Conservation (phyloP, 2,888 invertebrate species). For the Xanthorhoe designata region DNA sequence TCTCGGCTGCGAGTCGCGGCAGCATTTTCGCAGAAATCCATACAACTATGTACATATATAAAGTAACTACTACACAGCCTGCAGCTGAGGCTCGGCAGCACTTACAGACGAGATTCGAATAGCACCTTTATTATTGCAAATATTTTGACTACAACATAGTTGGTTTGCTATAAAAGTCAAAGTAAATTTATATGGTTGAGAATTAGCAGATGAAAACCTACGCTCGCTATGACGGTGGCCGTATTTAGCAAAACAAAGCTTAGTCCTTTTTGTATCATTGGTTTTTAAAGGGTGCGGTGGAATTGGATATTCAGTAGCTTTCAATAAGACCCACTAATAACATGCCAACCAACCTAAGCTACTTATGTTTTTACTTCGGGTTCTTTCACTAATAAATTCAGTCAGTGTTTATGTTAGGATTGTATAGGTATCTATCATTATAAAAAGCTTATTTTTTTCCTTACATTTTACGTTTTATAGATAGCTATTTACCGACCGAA, state of each 20-base stretch:
- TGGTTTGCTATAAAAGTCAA: neutral
- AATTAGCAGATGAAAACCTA: neutral
- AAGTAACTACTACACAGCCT: no score
- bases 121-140: no score
- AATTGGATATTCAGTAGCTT: slow-evolving; percentile 18
- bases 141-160: no score
- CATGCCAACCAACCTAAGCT: neutral
- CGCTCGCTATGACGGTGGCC: neutral
- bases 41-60: no score
- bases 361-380: neutral
- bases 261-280: slow-evolving; percentile 16
- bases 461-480: no score
- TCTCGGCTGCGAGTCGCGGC: no score
- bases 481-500: neutral
- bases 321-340: neutral
- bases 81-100: no score
- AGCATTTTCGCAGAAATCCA: no score
- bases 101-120: no score
- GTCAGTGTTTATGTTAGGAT: neutral
- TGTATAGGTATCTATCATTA: no score
- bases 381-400: neutral
- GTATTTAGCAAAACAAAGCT: neutral
- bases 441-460: no score
- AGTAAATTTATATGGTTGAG: neutral
- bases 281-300: slow-evolving; percentile 12